Evolutionary conservation across 1,140 invertebrate species (phyloP).

Genomic region (Drosophila bocki): DNA sequence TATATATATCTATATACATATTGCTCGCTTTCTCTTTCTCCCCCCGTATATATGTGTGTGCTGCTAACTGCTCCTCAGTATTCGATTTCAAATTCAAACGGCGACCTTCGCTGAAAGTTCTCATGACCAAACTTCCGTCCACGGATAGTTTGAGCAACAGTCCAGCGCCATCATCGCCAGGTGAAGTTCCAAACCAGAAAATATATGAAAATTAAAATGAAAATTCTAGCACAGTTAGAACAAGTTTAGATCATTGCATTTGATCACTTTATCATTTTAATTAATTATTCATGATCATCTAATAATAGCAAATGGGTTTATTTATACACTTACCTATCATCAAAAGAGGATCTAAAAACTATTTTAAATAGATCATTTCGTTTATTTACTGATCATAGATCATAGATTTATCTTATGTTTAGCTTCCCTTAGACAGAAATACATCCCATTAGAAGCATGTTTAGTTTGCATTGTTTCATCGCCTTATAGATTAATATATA

Average conservation of each 20-base stretch:
- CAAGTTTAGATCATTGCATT: conserved; percentile 6
- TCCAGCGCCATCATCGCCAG: conserved; percentile 86
- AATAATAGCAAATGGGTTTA: not conserved
- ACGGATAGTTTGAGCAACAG: conserved; percentile 86
- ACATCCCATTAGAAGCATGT: not conserved
- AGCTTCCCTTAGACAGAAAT: too few species aligned
- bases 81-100: conserved; percentile 84
- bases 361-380: not conserved
- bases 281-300: conserved; percentile 1
- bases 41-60: conserved; percentile 50
- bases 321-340: not conserved
- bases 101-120: conserved; percentile 83
- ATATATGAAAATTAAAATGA: conserved; percentile 33
- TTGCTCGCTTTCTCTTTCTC: conserved; percentile 66
- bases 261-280: conserved; percentile 13
- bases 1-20: conserved; percentile 44
- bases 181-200: conserved; percentile 74
- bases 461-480: not conserved
- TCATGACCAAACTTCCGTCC: conserved; percentile 86
- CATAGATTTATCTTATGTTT: not conserved
- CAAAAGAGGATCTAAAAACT: not conserved
- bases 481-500: conserved; percentile 2
- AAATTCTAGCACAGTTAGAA: conserved; percentile 49
- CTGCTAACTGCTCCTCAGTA: conserved; percentile 58
- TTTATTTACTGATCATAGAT: conserved; percentile 1